Conservation (phyloP, 2,113 vertebrate species). For the Clupea harengus region DNA sequence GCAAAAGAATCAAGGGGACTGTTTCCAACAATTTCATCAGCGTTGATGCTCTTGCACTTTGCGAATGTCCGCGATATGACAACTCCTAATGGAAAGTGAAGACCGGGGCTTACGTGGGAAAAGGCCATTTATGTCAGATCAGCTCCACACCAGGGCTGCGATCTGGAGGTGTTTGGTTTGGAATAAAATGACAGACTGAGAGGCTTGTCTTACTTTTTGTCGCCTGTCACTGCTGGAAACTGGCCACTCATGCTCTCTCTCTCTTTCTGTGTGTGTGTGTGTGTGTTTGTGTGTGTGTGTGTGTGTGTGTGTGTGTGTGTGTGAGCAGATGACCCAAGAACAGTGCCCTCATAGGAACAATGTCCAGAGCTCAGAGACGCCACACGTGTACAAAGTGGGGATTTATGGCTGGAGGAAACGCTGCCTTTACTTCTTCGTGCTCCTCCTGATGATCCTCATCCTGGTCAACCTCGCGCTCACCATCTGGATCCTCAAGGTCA, state of each 20-base stretch:
- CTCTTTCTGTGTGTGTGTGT: neutral
- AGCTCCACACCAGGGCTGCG: too few species aligned
- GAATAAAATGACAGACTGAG: neutral
- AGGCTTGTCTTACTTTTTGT: constrained; percentile 23
- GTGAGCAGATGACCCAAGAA: constrained; percentile 96
- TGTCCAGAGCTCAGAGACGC: constrained; percentile 89
- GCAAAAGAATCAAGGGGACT: too few species aligned
- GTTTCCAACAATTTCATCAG: too few species aligned
- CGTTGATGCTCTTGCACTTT: too few species aligned
- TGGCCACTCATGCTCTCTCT: constrained; percentile 26
- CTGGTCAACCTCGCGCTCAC: constrained; percentile 98
- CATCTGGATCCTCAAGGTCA: constrained; percentile 99
- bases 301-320: constrained; percentile 19
- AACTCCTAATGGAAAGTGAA: too few species aligned
- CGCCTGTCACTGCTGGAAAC: neutral
- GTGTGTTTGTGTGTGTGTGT: neutral
- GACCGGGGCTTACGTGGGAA: too few species aligned
- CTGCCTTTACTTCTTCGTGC: constrained; percentile 98
- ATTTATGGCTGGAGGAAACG: constrained; percentile 99
- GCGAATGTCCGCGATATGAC: too few species aligned
- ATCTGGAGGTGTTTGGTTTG: too few species aligned
- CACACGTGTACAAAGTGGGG: constrained; percentile 97
- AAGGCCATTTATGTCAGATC: too few species aligned
- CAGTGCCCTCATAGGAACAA: constrained; percentile 91
- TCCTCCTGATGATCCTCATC: constrained; percentile 97